A percentile compares a stretch with the other conserved stretches of the same genome.
Evolutionary conservation across 2,113 vertebrate genomes (phyloP).

Genomic region (Barnardius zonarius): DNA sequence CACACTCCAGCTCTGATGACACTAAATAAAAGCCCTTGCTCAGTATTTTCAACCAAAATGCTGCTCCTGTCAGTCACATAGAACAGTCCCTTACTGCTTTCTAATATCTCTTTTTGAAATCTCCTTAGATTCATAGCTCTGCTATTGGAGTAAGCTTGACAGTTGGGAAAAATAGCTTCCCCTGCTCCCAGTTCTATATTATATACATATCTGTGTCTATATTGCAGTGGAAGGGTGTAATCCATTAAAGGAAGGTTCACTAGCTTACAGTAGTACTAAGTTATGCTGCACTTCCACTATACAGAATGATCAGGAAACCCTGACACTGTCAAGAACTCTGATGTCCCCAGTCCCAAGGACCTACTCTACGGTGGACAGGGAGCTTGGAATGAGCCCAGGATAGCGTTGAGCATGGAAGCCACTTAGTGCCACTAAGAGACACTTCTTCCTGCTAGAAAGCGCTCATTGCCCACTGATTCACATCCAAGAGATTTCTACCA

Average conservation of each 20-base stretch:
- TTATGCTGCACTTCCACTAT: not conserved
- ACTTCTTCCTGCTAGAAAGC: too few relatives aligned
- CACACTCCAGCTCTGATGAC: not conserved
- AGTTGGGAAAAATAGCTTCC: not conserved
- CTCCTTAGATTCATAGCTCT: not conserved
- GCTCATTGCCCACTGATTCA: not conserved
- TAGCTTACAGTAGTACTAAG: not conserved
- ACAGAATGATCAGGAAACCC: not conserved
- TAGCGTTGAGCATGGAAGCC: rapidly evolving
- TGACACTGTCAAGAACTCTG: not conserved
- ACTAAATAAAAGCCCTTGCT: not conserved
- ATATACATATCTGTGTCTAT: not conserved
- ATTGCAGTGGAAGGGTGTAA: not conserved
- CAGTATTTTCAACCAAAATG: not conserved
- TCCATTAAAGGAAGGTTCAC: not conserved
- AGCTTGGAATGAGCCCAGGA: not conserved
- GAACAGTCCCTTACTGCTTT: not conserved
- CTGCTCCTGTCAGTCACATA: not conserved
- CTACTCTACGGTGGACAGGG: rapidly evolving
- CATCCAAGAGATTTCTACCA: not conserved
- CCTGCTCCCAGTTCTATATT: not conserved
- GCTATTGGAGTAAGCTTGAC: not conserved
- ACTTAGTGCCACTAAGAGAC: not conserved
- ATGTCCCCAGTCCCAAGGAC: not conserved
- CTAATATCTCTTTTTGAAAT: not conserved